These are phyloP conservation scores for Equus quagga DNA, from an alignment of 2,113 vertebrate species.

Conservation along the genomic window DNA sequence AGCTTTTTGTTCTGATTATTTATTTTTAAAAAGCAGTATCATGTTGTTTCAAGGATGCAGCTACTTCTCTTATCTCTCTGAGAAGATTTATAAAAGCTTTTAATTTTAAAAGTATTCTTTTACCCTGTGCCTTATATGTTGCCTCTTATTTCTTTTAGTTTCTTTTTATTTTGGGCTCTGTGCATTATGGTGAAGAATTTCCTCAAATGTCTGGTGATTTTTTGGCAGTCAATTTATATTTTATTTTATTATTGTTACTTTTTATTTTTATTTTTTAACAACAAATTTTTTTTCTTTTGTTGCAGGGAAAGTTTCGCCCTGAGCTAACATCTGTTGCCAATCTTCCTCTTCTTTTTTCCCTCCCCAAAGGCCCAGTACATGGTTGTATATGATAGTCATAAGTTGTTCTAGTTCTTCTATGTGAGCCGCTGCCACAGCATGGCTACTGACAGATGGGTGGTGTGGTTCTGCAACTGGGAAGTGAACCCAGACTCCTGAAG, in stretches of 20 bases:
- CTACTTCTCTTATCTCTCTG: neutral
- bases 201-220: neutral
- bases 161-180: neutral
- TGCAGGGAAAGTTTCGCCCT: no score
- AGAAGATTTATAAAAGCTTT: neutral
- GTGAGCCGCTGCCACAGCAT: no score
- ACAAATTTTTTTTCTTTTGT: no score
- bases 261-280: no score
- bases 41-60: neutral
- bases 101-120: neutral
- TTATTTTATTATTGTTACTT: neutral
- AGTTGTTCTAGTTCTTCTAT: no score
- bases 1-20: neutral
- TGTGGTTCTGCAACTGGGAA: no score
- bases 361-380: no score
- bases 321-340: no score
- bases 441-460: no score
- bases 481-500: no score
- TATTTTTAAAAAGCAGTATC: neutral
- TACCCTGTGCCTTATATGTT: neutral
- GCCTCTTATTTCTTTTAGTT: neutral
- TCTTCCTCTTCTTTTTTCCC: no score
- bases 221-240: neutral
- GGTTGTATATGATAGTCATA: no score
- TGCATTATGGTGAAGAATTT: neutral